Evolutionary conservation across 2,888 invertebrate genomes (phyloP).

Genomic region (Drosophila pseudotakahashii): DNA sequence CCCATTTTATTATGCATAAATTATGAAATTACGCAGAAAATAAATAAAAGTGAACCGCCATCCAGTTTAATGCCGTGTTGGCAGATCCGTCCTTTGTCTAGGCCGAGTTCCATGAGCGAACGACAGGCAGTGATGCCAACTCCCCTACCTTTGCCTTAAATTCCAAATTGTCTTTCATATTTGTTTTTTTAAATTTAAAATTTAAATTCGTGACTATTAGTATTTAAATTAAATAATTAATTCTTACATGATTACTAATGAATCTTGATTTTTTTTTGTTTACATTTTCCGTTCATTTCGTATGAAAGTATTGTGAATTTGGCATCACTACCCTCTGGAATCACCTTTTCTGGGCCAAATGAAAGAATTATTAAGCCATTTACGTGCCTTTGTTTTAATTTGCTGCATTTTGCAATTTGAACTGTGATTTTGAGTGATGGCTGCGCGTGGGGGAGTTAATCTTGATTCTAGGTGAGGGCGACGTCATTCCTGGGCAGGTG

Average conservation of each 20-base stretch:
- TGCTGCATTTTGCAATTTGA: conserved; percentile 37
- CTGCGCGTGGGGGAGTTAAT: conserved; percentile 1
- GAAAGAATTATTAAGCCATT: conserved; percentile 48
- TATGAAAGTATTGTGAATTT: too few relatives aligned
- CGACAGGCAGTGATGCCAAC: background rate
- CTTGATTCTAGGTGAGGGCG: background rate
- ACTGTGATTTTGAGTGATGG: conserved; percentile 26
- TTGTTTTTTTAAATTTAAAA: too few relatives aligned
- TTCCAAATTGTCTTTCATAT: too few relatives aligned
- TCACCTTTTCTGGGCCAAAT: background rate
- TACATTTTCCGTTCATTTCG: too few relatives aligned
- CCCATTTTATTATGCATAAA: conserved; percentile 63
- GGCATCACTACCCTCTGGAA: conserved; percentile 9
- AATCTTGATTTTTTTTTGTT: too few relatives aligned
- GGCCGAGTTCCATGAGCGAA: conserved; percentile 7
- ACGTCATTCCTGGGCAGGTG: conserved; percentile 3
- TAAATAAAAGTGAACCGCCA: conserved; percentile 51
- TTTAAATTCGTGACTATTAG: too few relatives aligned
- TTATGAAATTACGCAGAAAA: conserved; percentile 60
- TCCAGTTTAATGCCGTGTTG: conserved; percentile 39
- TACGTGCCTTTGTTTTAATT: conserved; percentile 52
- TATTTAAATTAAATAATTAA: too few relatives aligned
- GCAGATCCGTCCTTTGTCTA: conserved; percentile 3
- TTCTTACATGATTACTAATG: too few relatives aligned
- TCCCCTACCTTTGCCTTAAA: background rate